phyloP scores from a whole-genome alignment of 2,888 invertebrate genomes.

The Eutolmus rufibarbis region DNA sequence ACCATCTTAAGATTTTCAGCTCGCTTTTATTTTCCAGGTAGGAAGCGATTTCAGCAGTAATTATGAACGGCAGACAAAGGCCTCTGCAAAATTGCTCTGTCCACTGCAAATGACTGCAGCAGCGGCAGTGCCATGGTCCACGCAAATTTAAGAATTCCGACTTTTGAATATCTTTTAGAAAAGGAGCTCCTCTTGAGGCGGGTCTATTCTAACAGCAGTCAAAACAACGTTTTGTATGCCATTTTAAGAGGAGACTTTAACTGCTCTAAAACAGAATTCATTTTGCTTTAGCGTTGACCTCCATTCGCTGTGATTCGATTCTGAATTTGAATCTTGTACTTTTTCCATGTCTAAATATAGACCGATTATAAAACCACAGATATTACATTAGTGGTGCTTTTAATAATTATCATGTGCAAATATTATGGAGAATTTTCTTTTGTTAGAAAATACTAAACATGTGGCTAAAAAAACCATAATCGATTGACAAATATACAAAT shows the following conservation, averaged over 20 bases:
- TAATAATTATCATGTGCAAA: too few species aligned
- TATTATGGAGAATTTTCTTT: too few species aligned
- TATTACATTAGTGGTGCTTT: too few species aligned
- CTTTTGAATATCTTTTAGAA: not conserved
- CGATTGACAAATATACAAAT: too few species aligned
- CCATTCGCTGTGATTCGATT: not conserved
- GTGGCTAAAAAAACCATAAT: too few species aligned
- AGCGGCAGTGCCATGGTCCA: not conserved
- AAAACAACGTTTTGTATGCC: not conserved
- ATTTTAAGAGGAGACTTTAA: not conserved
- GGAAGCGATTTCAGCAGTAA: not conserved
- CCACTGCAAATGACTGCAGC: not conserved
- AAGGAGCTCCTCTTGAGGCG: not conserved
- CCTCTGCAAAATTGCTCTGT: not conserved
- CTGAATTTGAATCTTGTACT: not conserved
- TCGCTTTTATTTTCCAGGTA: not conserved
- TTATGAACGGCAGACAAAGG: not conserved
- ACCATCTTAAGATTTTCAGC: not conserved
- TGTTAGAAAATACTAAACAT: too few species aligned
- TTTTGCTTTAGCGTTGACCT: not conserved
- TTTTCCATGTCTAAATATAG: not conserved
- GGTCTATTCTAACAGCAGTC: not conserved
- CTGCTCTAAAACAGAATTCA: not conserved
- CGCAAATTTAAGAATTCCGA: not conserved
- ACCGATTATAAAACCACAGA: not conserved